Conservation (phyloP, 1,140 invertebrate species). For the Plodia interpunctella region DNA sequence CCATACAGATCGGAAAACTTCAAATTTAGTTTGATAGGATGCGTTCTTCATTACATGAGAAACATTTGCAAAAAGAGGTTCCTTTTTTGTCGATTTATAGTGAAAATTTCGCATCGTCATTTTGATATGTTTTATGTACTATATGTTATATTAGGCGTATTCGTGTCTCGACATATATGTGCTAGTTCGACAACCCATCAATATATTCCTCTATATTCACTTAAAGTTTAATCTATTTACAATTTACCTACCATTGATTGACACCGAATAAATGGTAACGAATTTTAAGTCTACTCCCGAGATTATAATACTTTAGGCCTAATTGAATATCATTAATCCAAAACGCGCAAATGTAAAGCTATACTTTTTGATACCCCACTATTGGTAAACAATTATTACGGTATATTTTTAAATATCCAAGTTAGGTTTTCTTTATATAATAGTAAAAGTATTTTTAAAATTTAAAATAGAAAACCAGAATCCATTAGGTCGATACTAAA, state of each 20-base stretch:
- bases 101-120: constrained; percentile 30
- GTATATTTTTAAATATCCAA: background rate
- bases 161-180: constrained; percentile 49
- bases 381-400: background rate
- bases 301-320: constrained; percentile 55
- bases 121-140: constrained; percentile 73
- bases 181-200: constrained; percentile 44
- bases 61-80: background rate
- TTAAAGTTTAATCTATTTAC: constrained; percentile 29
- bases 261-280: constrained; percentile 57
- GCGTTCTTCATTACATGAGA: constrained; percentile 14
- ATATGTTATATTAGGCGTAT: constrained; percentile 51
- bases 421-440: too few species aligned
- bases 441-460: too few species aligned
- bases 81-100: constrained; percentile 10
- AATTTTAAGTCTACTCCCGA: constrained; percentile 41
- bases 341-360: constrained; percentile 25
- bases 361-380: background rate
- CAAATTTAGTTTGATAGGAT: background rate
- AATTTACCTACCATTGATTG: constrained; percentile 11
- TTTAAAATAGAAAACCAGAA: background rate
- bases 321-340: constrained; percentile 31
- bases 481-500: too few species aligned
- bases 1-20: too few species aligned
- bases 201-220: constrained; percentile 35